Base-by-base conservation (phyloP, 2,797 vertebrate species). In the Botia kubotai region DNA sequence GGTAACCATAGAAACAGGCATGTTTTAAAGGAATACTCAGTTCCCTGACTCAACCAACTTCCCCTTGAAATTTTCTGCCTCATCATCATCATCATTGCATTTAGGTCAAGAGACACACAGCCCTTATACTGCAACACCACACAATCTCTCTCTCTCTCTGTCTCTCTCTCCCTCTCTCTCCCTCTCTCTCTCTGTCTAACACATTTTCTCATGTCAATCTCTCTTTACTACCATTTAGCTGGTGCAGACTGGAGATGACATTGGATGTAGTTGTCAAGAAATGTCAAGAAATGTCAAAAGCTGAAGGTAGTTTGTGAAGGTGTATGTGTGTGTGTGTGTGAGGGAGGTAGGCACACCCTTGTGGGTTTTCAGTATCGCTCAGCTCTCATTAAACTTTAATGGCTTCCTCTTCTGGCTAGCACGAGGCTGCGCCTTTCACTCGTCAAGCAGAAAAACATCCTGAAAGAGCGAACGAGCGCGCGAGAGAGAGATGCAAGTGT, bases 331-430 rank as follows among this genome's bases (percentile, higher is more conserved):
- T 73, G 84, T 62, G 82, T 69, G 74, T 58, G 79, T 57, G 82
- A 60, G 55, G 88, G 89, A 58, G 73, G 91, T 90, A 91, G 91
- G 91, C 93, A 91, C 92, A 89, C 93, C 94, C 94, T 94, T 94
- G 93, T 92, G 93, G 94, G 93, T 94, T 65, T 93, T 94, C 93
- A 95, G 88, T 93, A 92, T 96, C 94, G 92, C 93, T 92, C 93
- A 89, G 89, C 92, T 89, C 89, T 92, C 93, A 94, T 97, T 94
- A 94, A 95, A 96, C 93, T 96, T 96, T 96, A 95, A 96, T 96
- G 89, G 91, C 92, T 95, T 96, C 94, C 94, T 96, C 83, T 83
- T 62, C 89, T 85, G 89, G 90, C 88, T 95, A 93, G 93, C 90
- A 90, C 89, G 87, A 89, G 62, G 62, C 62, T 90, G 88, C 83